phyloP scores from a whole-genome alignment of 1,140 invertebrate genomes.

The Metopolophium dirhodum region DNA sequence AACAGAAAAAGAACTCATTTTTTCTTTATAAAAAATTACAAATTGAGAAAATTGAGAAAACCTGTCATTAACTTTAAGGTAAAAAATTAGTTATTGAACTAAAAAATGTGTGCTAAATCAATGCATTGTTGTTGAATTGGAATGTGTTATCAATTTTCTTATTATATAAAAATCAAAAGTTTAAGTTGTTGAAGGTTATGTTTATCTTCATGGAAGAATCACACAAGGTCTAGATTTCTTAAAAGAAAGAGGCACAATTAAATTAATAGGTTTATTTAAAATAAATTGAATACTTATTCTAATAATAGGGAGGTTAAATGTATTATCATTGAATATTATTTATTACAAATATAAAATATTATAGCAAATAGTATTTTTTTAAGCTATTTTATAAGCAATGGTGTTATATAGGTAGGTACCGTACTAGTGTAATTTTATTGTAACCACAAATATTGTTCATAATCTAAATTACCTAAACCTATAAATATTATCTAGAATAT shows the following conservation, averaged over 20 bases:
- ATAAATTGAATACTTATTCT: not conserved
- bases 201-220: constrained; percentile 13
- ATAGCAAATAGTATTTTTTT: no score
- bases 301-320: not conserved
- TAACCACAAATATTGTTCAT: not conserved
- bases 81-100: not conserved
- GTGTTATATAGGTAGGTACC: not conserved
- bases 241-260: not conserved
- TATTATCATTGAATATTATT: no score
- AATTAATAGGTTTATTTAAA: not conserved
- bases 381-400: no score
- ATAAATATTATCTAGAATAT: not conserved
- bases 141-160: not conserved
- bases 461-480: not conserved
- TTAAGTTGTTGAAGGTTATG: constrained; percentile 8
- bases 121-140: not conserved
- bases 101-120: not conserved
- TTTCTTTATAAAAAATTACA: not conserved
- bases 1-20: constrained; percentile 49
- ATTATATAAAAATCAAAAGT: not conserved
- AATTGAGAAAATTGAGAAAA: not conserved
- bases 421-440: no score
- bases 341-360: no score
- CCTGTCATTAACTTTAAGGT: not conserved
- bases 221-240: not conserved